phyloP scores from a whole-genome alignment of 64 coral and sea anemone genomes.

The Astreopora myriophthalma region DNA sequence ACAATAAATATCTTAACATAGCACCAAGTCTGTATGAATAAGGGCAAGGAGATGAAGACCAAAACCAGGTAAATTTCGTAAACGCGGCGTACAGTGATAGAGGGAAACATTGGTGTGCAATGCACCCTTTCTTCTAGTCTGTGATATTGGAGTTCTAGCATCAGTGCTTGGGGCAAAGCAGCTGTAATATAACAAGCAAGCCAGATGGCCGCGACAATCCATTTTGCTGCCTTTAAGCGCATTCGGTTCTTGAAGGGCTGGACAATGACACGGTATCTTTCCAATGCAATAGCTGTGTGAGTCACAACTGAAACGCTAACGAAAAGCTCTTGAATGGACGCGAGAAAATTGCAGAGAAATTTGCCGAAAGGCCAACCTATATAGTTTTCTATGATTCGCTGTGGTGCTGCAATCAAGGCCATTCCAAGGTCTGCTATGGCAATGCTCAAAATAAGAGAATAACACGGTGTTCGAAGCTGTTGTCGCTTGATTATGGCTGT shows the following conservation, averaged over 20 bases:
- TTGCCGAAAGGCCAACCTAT: constrained; percentile 82
- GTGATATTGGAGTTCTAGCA: constrained; percentile 1
- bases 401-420: constrained; percentile 62
- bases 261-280: constrained; percentile 83
- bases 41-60: constrained; percentile 56
- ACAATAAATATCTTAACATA: constrained; percentile 51
- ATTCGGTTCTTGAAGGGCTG: constrained; percentile 78
- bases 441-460: constrained; percentile 86
- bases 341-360: constrained; percentile 64
- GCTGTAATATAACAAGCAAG: constrained; percentile 68
- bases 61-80: constrained; percentile 73
- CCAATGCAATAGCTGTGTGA: constrained; percentile 80
- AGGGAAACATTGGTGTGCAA: constrained; percentile 25
- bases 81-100: constrained; percentile 22
- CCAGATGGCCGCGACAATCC: constrained; percentile 62
- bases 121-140: background rate
- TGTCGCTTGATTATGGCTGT: constrained; percentile 58
- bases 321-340: constrained; percentile 78
- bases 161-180: constrained; percentile 52
- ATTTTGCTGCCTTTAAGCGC: constrained; percentile 40
- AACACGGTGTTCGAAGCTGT: constrained; percentile 71
- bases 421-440: constrained; percentile 83
- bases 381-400: constrained; percentile 60
- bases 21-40: constrained; percentile 75
- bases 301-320: constrained; percentile 81